Base-by-base conservation (phyloP, 1,140 invertebrate species). In the Drosophila paulistorum region DNA sequence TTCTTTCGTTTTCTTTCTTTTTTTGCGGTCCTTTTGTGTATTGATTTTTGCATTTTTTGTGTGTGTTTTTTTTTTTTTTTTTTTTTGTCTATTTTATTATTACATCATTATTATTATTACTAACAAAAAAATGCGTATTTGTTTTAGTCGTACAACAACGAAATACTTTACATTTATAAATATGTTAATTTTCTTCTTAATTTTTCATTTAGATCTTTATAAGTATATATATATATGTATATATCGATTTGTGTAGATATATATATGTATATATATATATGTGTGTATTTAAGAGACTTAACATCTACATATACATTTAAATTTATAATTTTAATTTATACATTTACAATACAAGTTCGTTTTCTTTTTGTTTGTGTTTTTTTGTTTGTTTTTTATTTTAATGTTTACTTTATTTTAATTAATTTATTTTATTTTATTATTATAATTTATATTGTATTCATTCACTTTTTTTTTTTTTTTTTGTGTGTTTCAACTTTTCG, bases 131-230 rank as follows among this genome's bases (percentile, higher is more conserved):
- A 81, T 87, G 82, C 83, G 75, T 73, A 79, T 79, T 87, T 86
- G 77, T 79, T 85, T 75, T 80, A 77, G 72, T 80, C 71, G 65
- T 80, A 87, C 74, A 84, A 84, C 65, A 84, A 84, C 77, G 74
- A 84, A 84, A 84, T 84, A 84, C 77, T 89, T 75, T 89, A 80
- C 85, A 79, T 80, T 86, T 79, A 85, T 85, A 81, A 78, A 81
- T 86, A 78, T 81, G 68, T 72, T 68, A 65, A 65, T 76, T 71
- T 65, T 42, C 60, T 39, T 78, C 62, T 48, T 68, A 61, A 61
- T 75, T 60, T 66, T 63, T 54, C 30, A 30, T 23, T 54, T 68
- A 65, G 39, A 69, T 63, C 65, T 73, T 62, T 57, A 41, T 55
- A 51, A 73, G 57, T 62, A 55, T 70, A 62, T 77, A 69, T 61